Base-by-base conservation (phyloP, 2,888 invertebrate genomes). In the Eupelmus urozonus region DNA sequence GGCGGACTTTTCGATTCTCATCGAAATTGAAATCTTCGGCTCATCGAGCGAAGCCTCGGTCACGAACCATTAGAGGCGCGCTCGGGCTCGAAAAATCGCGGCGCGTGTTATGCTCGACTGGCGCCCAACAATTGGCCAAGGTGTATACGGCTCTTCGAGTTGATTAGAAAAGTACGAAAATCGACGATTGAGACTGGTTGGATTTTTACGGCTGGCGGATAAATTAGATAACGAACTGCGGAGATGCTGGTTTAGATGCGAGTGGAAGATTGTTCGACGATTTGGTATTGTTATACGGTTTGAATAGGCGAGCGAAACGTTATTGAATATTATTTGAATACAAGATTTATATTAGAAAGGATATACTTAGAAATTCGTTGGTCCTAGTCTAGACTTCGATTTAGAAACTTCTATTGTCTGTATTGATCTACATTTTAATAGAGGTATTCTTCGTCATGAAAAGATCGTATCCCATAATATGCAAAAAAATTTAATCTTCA, bases 1-100 rank as follows among this genome's bases (percentile, higher is more conserved):
- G 25, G 13, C 42, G 49, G 34, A 70, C 45, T 70, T 70, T 69
- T 63, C 67, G 66, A 78, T 62, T 78, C 73, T 69, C 73, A 69
- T 78, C 67, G 66, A 67, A 72, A 77, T 77, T 72, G 77, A 72
- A 77, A 77, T 66, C 71, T 72, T 65, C 65, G n/a, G 63, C 63
- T 53, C 55, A n/a, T 49, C 45, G 40, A n/a, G 16, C 27, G 16
- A 25, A 53, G 18, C 3, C 53, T 4, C 2, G 45, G 11, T 51
- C 16, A 4, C 11, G 20, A 13, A 3, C 55, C 62, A 76, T 76
- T 76, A 76, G 29, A 55, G 62, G 42, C 60, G 51, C 42, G 27
- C 40, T 66, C 27, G 16, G 42, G 60, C 16, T 13, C 34, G 45
- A 18, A 75, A 59, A 40, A 60, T 51, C 57, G 16, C 3, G 9